A percentile compares a stretch with the other conserved stretches of the same genome.
phyloP scores from a whole-genome alignment of 2,797 vertebrate species.

The Holocentrus rufus region DNA sequence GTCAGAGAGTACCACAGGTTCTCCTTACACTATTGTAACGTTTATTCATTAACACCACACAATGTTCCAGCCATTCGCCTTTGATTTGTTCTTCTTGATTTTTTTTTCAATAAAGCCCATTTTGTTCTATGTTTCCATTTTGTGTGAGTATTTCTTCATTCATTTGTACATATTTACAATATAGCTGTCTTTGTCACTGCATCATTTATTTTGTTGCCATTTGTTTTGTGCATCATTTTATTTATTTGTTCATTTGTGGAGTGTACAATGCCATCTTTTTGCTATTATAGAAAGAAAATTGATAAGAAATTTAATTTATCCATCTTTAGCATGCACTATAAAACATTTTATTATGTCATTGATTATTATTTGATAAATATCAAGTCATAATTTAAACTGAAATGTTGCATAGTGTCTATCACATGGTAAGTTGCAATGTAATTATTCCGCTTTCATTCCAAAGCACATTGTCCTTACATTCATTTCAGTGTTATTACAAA shows the following conservation, averaged over 20 bases:
- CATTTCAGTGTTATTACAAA: too few relatives aligned
- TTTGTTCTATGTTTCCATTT: conserved; percentile 81
- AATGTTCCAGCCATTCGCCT: conserved; percentile 82
- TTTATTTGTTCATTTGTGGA: conserved; percentile 56
- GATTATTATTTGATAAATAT: background rate
- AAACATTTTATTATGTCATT: background rate
- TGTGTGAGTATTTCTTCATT: conserved; percentile 77
- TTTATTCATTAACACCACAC: conserved; percentile 93
- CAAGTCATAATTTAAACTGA: background rate
- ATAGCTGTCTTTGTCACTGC: conserved; percentile 39
- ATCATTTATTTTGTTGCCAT: conserved; percentile 49
- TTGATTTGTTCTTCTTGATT: conserved; percentile 78
- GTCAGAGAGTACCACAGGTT: conserved; percentile 97
- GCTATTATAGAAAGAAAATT: background rate
- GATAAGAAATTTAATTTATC: background rate
- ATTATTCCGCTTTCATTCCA: background rate
- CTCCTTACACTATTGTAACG: conserved; percentile 97
- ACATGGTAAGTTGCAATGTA: background rate
- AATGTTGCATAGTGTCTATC: conserved; percentile 16
- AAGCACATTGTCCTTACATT: too few relatives aligned
- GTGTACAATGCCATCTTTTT: conserved; percentile 13
- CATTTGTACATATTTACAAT: conserved; percentile 46
- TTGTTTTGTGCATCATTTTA: conserved; percentile 54
- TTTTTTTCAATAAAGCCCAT: conserved; percentile 80
- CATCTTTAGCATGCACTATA: background rate